Percentiles rank a stretch among this genome's conserved stretches.
phyloP scores from a whole-genome alignment of 2,797 vertebrate genomes.

The Rhodeus uyekii region DNA sequence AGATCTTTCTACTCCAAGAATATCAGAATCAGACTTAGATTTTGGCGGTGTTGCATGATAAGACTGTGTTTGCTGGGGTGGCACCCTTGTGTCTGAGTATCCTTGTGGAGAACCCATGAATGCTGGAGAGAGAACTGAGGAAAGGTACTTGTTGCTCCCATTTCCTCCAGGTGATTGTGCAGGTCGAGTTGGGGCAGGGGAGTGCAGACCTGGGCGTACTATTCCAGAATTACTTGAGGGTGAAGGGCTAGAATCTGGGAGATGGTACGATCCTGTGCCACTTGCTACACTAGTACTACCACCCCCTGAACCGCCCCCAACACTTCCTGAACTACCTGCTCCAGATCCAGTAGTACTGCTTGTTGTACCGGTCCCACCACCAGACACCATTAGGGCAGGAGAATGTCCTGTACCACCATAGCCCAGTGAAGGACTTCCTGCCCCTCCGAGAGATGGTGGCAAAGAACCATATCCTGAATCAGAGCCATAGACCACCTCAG shows the following conservation, averaged over 20 bases:
- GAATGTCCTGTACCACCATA: slow-evolving; percentile 83
- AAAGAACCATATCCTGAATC: slow-evolving; percentile 73
- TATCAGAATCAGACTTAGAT: slow-evolving; percentile 77
- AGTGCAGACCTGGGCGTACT: slow-evolving; percentile 82
- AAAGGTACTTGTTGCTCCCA: slow-evolving; percentile 81
- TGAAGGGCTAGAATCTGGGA: slow-evolving; percentile 84
- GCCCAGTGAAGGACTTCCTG: slow-evolving; percentile 82
- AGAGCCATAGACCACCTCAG: slow-evolving; percentile 73
- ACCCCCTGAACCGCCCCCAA: slow-evolving; percentile 64
- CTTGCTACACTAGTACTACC: slow-evolving; percentile 60
- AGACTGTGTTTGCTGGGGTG: slow-evolving; percentile 73
- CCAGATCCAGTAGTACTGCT: slow-evolving; percentile 63
- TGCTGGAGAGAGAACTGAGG: slow-evolving; percentile 82
- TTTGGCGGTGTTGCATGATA: slow-evolving; percentile 74
- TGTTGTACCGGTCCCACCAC: slow-evolving; percentile 62
- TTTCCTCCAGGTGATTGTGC: slow-evolving; percentile 73
- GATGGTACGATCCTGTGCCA: slow-evolving; percentile 71
- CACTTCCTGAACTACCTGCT: slow-evolving; percentile 61
- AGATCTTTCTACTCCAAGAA: slow-evolving; percentile 70
- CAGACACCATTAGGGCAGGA: slow-evolving; percentile 75
- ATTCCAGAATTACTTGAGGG: slow-evolving; percentile 76
- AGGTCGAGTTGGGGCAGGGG: slow-evolving; percentile 78
- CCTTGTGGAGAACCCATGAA: slow-evolving; percentile 83
- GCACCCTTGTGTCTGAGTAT: slow-evolving; percentile 67
- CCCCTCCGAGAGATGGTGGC: slow-evolving; percentile 71